phyloP scores from a whole-genome alignment of 1,140 invertebrate genomes.

The Aphaenogaster rudis region DNA sequence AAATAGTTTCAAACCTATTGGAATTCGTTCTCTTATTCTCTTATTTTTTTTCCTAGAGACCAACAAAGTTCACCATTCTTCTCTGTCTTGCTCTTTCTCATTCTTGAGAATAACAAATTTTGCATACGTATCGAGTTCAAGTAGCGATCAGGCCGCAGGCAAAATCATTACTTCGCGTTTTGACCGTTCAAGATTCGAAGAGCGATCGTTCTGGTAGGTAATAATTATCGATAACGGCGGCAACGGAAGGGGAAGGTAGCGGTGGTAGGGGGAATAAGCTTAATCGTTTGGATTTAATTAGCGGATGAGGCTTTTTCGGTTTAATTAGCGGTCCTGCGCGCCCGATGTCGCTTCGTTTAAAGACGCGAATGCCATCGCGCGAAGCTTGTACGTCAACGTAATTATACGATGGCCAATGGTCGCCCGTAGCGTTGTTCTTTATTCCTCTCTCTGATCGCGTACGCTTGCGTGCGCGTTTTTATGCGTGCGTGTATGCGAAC shows the following conservation, averaged over 20 bases:
- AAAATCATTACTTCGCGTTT: conserved; percentile 48
- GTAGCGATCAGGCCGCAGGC: conserved; percentile 8
- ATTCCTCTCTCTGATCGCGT: conserved; percentile 10
- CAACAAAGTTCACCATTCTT: not conserved
- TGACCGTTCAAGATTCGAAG: conserved; percentile 58
- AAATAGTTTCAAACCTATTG: not conserved
- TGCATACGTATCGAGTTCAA: conserved; percentile 13
- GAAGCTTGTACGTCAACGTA: conserved; percentile 16
- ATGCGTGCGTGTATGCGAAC: not conserved
- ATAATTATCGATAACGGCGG: conserved; percentile 70
- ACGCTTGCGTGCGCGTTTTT: conserved; percentile 14
- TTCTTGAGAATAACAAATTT: not conserved
- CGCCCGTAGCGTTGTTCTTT: not conserved
- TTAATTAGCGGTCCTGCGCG: conserved; percentile 65
- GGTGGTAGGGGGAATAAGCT: conserved; percentile 42
- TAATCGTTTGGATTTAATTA: conserved; percentile 73
- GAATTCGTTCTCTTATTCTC: not conserved
- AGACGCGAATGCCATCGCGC: conserved; percentile 30
- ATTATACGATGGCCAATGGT: conserved; percentile 54
- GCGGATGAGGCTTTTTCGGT: conserved; percentile 55
- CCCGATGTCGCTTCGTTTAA: conserved; percentile 35
- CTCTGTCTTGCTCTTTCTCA: not conserved
- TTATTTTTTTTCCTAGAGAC: not conserved
- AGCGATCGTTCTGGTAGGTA: conserved; percentile 48
- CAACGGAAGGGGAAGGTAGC: not conserved